These are phyloP conservation scores for Pseudocheirus occidentalis DNA, from an alignment of 2,797 vertebrate species.

Conservation along the genomic window DNA sequence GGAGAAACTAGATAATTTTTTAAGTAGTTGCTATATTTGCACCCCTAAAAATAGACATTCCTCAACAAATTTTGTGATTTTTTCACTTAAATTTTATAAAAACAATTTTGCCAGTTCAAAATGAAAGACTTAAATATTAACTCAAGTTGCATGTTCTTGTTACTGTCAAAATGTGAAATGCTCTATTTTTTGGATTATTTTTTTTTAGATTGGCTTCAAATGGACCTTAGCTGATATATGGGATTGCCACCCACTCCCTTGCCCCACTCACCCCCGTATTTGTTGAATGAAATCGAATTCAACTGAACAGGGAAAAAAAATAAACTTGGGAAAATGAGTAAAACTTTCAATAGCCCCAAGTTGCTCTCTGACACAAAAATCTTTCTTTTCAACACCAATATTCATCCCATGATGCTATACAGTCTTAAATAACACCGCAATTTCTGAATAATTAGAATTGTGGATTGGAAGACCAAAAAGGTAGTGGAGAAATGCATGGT, in stretches of 20 bases:
- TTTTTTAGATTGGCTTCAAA: background rate
- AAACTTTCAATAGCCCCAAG: background rate
- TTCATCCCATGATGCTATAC: background rate
- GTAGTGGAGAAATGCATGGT: background rate
- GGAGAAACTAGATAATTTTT: slow-evolving; percentile 22
- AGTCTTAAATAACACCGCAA: background rate
- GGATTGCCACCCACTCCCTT: background rate
- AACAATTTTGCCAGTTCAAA: slow-evolving; percentile 48
- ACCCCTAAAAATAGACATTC: slow-evolving; percentile 23
- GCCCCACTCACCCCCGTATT: background rate
- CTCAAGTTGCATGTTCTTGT: slow-evolving; percentile 38
- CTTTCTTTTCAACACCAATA: background rate
- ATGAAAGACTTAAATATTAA: slow-evolving; percentile 43
- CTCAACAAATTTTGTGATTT: slow-evolving; percentile 27
- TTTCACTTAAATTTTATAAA: background rate
- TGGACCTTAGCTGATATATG: background rate
- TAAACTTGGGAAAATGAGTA: background rate
- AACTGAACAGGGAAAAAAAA: background rate
- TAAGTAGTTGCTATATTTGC: slow-evolving; percentile 34
- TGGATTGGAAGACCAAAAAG: background rate
- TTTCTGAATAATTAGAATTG: background rate
- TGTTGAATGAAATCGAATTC: background rate
- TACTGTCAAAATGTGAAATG: slow-evolving; percentile 40
- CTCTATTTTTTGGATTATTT: background rate
- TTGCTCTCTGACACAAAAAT: background rate